Conservation (phyloP, 2,797 vertebrate species). For the Xenops minutus region DNA sequence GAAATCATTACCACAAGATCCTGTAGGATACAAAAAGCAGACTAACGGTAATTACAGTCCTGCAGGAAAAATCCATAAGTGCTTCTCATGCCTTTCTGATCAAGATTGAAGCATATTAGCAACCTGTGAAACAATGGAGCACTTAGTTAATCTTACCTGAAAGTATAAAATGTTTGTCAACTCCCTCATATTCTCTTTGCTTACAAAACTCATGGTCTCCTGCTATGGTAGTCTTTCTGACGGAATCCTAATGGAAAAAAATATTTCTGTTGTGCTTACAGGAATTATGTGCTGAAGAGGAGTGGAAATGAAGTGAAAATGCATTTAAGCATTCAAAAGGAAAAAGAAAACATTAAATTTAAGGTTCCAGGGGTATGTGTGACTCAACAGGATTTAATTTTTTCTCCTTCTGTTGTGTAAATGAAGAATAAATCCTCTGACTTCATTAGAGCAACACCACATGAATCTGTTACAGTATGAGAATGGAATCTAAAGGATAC, state of each 20-base stretch:
- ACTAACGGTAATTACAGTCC: neutral
- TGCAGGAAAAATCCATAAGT: conserved; percentile 11
- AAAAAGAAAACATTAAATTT: neutral
- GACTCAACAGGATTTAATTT: neutral
- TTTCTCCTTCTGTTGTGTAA: neutral
- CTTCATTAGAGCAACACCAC: neutral
- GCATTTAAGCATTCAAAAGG: neutral
- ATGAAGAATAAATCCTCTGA: neutral
- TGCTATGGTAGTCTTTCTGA: neutral
- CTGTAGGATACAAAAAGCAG: neutral
- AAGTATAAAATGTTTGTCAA: neutral
- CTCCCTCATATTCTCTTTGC: neutral
- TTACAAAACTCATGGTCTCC: neutral
- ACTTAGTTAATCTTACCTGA: neutral
- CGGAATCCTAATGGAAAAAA: neutral
- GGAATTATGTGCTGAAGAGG: neutral
- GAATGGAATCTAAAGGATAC: neutral
- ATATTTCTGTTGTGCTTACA: neutral
- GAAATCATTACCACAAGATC: neutral
- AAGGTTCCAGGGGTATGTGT: neutral
- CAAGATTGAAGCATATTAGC: neutral
- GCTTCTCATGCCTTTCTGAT: conserved; percentile 8
- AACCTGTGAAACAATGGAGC: neutral
- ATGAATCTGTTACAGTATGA: neutral
- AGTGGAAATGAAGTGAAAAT: neutral